Base-by-base conservation (phyloP, 2,888 invertebrate species). In the Pseudococcus longispinus region DNA sequence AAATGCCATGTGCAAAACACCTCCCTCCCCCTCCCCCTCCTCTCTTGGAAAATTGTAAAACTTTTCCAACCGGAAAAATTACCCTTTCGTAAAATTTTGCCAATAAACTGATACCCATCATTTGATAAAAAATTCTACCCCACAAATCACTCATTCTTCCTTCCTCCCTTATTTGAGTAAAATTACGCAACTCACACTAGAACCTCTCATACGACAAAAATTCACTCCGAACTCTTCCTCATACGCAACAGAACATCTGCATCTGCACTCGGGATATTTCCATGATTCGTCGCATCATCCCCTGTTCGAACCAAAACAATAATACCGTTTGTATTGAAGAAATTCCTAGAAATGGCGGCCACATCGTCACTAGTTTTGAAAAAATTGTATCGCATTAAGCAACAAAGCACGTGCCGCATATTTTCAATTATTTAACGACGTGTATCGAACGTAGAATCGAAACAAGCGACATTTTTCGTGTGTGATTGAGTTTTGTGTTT, bases 321-420 rank as follows among this genome's bases (percentile, higher is more conserved):
- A 42, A 42, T 18, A 18, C 32, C 74, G 32, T n/a, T 37, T 9
- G 23, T 60, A 23, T 23, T 6, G 60, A 70, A 80, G 2, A 23
- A 80, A 37, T 80, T 80, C 77, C 77, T 9, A 80, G 77, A 80
- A 80, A 74, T 18, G 32, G 20, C 74, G 74, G 26, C 77, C 4
- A 5, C 42, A n/a, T 37, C 37, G n/a, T 23, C 77, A 42, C 8
- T 42, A 42, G 42, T 1, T 80, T 80, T 80, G 8, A 42, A 80
- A 74, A 74, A 84, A 55, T 55, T 32, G 84, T 55, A 83, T 84
- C 84, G 51, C 55, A 84, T 84, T 84, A 60, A 60, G 55, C 55
- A 84, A 84, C 84, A 84, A 84, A 84, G 84, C 84, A 84, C 84
- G 84, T 84, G 84, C 55, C 55, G 60, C 55, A 60, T 84, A 60